These are phyloP conservation scores for Entomyzon cyanotis DNA, from an alignment of 2,113 vertebrate species.

Conservation along the genomic window DNA sequence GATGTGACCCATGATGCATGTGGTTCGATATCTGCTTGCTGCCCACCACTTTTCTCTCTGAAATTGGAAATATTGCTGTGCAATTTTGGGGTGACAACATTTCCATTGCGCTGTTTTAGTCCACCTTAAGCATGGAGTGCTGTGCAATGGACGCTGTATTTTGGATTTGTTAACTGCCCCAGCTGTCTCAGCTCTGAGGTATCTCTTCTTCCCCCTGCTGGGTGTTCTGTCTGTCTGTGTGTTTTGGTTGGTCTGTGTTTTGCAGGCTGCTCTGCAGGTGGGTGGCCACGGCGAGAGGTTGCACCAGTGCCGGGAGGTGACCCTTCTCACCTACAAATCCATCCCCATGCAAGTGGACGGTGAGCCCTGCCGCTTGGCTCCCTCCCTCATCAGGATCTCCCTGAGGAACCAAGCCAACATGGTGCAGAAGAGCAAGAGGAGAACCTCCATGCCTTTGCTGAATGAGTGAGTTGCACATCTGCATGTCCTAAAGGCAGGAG, in stretches of 20 bases:
- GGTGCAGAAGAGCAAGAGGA: constrained; percentile 86
- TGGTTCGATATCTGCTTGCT: neutral
- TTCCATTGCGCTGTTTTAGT: neutral
- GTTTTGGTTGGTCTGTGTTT: neutral
- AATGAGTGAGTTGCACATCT: constrained; percentile 80
- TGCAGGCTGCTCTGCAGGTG: constrained; percentile 82
- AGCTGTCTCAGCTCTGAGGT: neutral
- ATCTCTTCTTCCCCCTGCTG: neutral
- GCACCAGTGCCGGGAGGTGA: constrained; percentile 84
- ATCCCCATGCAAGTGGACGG: constrained; percentile 87
- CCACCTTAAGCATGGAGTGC: accelerated
- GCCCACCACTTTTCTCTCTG: neutral
- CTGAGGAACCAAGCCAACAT: constrained; percentile 84
- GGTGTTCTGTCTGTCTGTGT: neutral
- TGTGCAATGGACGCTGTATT: neutral
- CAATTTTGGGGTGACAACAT: neutral
- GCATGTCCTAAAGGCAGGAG: neutral
- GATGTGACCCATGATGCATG: neutral
- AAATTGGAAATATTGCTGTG: neutral
- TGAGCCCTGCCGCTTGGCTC: constrained; percentile 79
- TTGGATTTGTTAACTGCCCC: neutral
- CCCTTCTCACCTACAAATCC: constrained; percentile 79
- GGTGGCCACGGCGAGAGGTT: constrained; percentile 81
- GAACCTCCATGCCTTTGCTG: constrained; percentile 82
- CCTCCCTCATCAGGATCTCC: constrained; percentile 80